Percentiles rank a stretch among this genome's conserved stretches.
phyloP scores from a whole-genome alignment of 2,888 invertebrate species.

The Xylocampa areola region DNA sequence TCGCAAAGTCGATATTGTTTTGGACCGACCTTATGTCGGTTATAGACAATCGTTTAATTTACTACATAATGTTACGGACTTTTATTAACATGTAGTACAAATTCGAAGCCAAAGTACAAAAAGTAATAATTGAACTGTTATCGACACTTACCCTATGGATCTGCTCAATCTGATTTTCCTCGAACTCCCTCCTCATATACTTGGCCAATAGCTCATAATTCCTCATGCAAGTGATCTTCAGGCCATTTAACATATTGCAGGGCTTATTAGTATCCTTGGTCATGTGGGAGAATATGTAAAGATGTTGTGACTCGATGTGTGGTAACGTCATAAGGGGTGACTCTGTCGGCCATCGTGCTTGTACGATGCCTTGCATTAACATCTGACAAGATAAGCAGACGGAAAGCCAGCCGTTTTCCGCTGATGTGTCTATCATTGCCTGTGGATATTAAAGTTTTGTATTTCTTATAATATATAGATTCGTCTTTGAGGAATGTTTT shows the following conservation, averaged over 20 bases:
- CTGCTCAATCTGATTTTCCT: conserved; percentile 92
- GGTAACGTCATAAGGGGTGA: conserved; percentile 94
- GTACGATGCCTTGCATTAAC: conserved; percentile 96
- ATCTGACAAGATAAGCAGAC: conserved; percentile 94
- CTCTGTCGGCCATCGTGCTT: conserved; percentile 96
- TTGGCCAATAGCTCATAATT: conserved; percentile 91
- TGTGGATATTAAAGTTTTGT: conserved; percentile 71
- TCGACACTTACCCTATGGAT: conserved; percentile 89
- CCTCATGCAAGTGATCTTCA: conserved; percentile 87
- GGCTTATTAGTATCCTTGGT: conserved; percentile 76
- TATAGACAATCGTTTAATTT: too few relatives aligned
- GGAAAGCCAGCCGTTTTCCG: conserved; percentile 97
- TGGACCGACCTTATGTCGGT: too few relatives aligned
- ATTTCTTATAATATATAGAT: too few relatives aligned
- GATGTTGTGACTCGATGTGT: conserved; percentile 91
- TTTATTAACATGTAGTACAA: too few relatives aligned
- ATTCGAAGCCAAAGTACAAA: too few relatives aligned
- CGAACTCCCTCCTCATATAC: conserved; percentile 91
- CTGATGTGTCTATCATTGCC: conserved; percentile 98
- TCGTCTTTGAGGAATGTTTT: too few relatives aligned
- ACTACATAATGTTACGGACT: too few relatives aligned
- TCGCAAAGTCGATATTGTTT: too few relatives aligned
- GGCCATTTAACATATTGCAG: conserved; percentile 88
- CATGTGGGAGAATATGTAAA: conserved; percentile 90
- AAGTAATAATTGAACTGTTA: too few relatives aligned